These are phyloP conservation scores for Tortrix viridana DNA, from an alignment of 2,888 invertebrate species.

Conservation along the genomic window DNA sequence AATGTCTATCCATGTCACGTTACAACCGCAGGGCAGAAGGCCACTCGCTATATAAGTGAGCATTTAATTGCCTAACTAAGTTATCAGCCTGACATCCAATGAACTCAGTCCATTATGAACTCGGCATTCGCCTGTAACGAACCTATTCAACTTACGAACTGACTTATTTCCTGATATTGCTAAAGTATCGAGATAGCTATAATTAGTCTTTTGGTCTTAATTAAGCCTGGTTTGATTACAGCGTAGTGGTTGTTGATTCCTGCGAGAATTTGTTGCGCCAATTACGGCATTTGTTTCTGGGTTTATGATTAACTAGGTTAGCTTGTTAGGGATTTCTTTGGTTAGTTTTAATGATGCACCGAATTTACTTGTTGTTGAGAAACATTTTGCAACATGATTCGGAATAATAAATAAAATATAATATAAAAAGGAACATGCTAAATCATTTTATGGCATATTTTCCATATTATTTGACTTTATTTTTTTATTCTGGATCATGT, in stretches of 20 bases:
- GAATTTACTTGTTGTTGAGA: too few relatives aligned
- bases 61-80: slow-evolving; percentile 69
- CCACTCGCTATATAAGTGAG: slow-evolving; percentile 55
- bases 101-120: slow-evolving; percentile 65
- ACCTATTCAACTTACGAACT: slow-evolving; percentile 59
- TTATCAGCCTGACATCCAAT: slow-evolving; percentile 55
- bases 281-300: slow-evolving; percentile 1
- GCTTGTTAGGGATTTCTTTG: too few relatives aligned
- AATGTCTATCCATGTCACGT: neutral
- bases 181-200: slow-evolving; percentile 24
- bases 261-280: neutral
- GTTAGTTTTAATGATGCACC: too few relatives aligned
- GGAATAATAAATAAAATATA: too few relatives aligned
- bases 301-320: too few relatives aligned
- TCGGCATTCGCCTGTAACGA: slow-evolving; percentile 65
- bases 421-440: too few relatives aligned
- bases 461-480: too few relatives aligned
- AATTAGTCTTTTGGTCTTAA: slow-evolving; percentile 23
- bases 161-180: slow-evolving; percentile 31
- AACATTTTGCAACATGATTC: too few relatives aligned
- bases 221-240: slow-evolving; percentile 20
- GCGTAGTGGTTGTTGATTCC: slow-evolving; percentile 1
- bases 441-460: too few relatives aligned
- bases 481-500: too few relatives aligned
- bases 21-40: slow-evolving; percentile 9